These are phyloP conservation scores for Hystrix brachyura DNA, from an alignment of 2,113 vertebrate species.

Conservation along the genomic window DNA sequence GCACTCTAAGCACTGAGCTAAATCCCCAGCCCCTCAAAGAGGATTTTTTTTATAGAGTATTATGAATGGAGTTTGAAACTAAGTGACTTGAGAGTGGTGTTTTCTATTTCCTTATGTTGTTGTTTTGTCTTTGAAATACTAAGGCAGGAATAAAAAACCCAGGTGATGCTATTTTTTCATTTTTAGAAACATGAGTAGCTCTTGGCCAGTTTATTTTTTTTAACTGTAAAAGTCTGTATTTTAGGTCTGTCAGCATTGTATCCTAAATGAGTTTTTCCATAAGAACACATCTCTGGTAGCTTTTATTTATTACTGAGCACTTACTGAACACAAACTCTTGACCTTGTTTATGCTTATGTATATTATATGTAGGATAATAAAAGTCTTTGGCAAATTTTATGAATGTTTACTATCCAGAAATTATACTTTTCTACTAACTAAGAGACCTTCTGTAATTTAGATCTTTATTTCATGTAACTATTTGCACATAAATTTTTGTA, in stretches of 20 bases:
- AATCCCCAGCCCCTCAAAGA: neutral
- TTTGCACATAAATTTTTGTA: neutral
- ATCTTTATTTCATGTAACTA: neutral
- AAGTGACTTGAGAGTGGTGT: neutral
- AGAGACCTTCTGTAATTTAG: neutral
- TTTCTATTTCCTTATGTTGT: neutral
- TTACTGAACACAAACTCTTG: conserved; percentile 30
- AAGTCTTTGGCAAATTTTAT: neutral
- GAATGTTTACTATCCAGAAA: conserved; percentile 21
- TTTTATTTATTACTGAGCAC: conserved; percentile 1
- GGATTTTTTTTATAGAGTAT: neutral
- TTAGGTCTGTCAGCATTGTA: neutral
- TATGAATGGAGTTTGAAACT: neutral
- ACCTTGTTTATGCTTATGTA: neutral
- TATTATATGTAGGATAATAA: neutral
- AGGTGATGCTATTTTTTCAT: conserved; percentile 23
- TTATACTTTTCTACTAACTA: neutral
- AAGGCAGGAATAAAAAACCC: neutral
- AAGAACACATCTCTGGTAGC: neutral
- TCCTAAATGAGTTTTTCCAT: neutral
- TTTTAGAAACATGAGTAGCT: neutral
- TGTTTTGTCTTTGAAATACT: neutral
- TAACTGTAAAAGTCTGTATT: neutral
- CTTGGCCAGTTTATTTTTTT: neutral
- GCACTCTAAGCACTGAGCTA: too few relatives aligned